phyloP scores from a whole-genome alignment of 2,113 vertebrate species.

The Pollimyrus isidori region DNA sequence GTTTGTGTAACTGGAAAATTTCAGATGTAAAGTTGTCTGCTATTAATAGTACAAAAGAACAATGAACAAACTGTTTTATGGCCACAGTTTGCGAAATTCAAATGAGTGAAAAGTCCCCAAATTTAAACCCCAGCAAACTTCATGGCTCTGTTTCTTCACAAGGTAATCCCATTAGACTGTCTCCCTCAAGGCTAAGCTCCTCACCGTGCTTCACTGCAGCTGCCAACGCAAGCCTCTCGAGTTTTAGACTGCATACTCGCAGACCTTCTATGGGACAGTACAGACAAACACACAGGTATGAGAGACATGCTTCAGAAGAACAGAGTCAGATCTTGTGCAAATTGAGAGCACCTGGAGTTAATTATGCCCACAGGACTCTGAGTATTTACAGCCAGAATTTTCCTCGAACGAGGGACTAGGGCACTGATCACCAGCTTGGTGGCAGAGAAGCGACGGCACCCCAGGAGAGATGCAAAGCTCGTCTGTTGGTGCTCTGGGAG shows the following conservation, averaged over 20 bases:
- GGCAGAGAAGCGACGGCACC: no score
- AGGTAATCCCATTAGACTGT: background rate
- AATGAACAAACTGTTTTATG: background rate
- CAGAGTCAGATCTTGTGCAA: background rate
- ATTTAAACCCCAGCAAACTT: background rate
- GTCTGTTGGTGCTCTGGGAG: no score
- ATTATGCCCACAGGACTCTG: background rate
- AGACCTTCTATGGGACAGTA: background rate
- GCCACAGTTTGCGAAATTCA: background rate
- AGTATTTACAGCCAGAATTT: background rate
- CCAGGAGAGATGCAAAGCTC: no score
- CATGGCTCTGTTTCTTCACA: background rate
- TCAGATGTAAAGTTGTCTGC: background rate
- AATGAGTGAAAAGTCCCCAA: background rate
- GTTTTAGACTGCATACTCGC: background rate
- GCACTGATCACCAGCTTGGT: no score
- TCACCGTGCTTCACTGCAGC: background rate
- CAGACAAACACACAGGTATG: background rate
- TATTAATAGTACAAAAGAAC: background rate
- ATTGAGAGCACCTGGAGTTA: background rate
- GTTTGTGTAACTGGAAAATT: background rate
- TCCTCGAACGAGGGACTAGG: background rate
- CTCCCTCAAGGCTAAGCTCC: background rate
- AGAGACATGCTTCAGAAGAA: background rate
- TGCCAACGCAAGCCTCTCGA: background rate